phyloP scores from a whole-genome alignment of 2,797 vertebrate species.

The Myotis planiceps region DNA sequence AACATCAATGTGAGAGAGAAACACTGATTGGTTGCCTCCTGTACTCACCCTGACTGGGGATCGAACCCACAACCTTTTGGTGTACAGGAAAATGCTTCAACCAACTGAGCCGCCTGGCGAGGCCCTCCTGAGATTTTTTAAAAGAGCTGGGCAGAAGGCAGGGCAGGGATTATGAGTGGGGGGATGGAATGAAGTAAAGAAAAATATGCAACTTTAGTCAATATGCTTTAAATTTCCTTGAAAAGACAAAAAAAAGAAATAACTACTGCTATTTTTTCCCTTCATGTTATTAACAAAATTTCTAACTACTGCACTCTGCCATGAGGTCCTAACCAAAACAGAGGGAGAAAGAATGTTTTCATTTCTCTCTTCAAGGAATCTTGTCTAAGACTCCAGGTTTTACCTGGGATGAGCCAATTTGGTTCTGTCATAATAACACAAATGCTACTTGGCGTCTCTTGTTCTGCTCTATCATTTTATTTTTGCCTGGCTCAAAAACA shows the following conservation, averaged over 20 bases:
- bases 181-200: not conserved
- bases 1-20: not conserved
- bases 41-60: not conserved
- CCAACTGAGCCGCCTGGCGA: not conserved
- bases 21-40: not conserved
- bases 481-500: not conserved
- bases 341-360: not conserved
- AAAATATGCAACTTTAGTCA: not conserved
- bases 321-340: not conserved
- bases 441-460: not conserved
- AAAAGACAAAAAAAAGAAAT: constrained; percentile 13
- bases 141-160: not conserved
- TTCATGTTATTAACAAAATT: constrained; percentile 20
- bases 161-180: not conserved
- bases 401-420: not conserved
- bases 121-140: not conserved
- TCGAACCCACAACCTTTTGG: not conserved
- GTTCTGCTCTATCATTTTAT: not conserved
- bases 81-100: not conserved
- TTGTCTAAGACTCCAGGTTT: not conserved
- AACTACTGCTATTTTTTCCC: not conserved
- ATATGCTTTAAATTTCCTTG: constrained; percentile 27
- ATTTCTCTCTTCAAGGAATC: not conserved
- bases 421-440: not conserved
- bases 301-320: not conserved